These are phyloP conservation scores for Platypus cylindrus DNA, from an alignment of 2,888 invertebrate species.

Conservation along the genomic window DNA sequence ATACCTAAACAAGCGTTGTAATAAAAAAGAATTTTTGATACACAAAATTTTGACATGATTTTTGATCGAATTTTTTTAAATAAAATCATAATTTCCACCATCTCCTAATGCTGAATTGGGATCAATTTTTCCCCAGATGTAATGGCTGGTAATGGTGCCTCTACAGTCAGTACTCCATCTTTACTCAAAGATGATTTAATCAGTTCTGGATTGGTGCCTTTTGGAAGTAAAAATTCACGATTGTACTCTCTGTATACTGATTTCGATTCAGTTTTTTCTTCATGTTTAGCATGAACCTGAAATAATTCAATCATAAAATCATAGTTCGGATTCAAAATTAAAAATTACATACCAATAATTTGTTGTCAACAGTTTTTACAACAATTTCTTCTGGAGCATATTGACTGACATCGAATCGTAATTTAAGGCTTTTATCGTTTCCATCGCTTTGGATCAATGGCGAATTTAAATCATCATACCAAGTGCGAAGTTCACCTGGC, in stretches of 20 bases:
- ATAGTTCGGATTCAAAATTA: no score
- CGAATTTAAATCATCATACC: conserved; percentile 78
- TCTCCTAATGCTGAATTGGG: conserved; percentile 56
- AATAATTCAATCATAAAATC: conserved; percentile 17
- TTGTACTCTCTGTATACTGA: conserved; percentile 97
- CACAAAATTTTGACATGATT: not conserved
- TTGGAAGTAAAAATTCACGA: conserved; percentile 90
- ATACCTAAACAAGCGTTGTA: not conserved
- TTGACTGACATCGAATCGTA: conserved; percentile 94
- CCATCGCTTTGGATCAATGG: conserved; percentile 91
- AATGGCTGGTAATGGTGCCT: conserved; percentile 87
- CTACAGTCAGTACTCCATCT: conserved; percentile 92
- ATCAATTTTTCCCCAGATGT: conserved; percentile 70
- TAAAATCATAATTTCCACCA: not conserved
- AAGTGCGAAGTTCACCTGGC: conserved; percentile 50
- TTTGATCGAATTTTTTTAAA: no score
- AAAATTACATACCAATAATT: conserved; percentile 64
- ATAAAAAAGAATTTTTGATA: not conserved
- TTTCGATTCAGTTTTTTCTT: conserved; percentile 93
- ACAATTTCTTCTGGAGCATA: conserved; percentile 96
- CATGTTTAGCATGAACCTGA: conserved; percentile 95
- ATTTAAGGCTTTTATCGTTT: conserved; percentile 84
- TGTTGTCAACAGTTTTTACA: conserved; percentile 96
- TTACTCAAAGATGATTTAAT: conserved; percentile 93
- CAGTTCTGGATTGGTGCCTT: conserved; percentile 91